These are phyloP conservation scores for Argyrosomus regius DNA, from an alignment of 2,797 vertebrate species.

Conservation along the genomic window DNA sequence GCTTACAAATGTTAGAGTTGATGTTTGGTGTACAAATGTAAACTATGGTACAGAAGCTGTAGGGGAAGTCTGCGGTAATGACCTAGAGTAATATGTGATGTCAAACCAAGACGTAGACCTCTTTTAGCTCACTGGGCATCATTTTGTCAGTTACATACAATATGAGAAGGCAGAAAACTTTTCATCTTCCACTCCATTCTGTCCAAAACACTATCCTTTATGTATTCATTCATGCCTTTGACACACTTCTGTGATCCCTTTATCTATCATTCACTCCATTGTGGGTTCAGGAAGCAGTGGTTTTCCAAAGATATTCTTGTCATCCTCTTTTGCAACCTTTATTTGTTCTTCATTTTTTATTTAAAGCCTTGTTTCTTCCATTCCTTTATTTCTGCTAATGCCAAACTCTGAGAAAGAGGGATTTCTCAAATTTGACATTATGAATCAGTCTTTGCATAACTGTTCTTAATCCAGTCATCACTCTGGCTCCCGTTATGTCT, in stretches of 20 bases:
- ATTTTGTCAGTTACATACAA: conserved; percentile 43
- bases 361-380: conserved; percentile 12
- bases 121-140: conserved; percentile 49
- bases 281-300: conserved; percentile 18
- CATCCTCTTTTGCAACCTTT: not conserved
- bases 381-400: not conserved
- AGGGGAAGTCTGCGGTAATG: not conserved
- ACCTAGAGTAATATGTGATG: not conserved
- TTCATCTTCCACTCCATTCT: conserved; percentile 18
- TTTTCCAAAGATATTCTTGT: conserved; percentile 1
- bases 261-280: conserved; percentile 1
- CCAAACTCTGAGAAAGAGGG: conserved; percentile 2
- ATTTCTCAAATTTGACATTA: conserved; percentile 27
- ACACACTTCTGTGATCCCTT: not conserved
- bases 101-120: conserved; percentile 40
- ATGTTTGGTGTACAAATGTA: not conserved
- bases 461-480: conserved; percentile 1
- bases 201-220: conserved; percentile 1
- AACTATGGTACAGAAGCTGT: not conserved
- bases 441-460: conserved; percentile 24
- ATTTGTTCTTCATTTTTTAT: not conserved
- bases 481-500: not conserved
- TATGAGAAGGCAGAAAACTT: conserved; percentile 52
- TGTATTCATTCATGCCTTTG: conserved; percentile 19
- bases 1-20: not conserved